A percentile compares a stretch with the other conserved stretches of the same genome.
phyloP scores from a whole-genome alignment of 92 coral and sea anemone species.

The Epizoanthus ramosus region DNA sequence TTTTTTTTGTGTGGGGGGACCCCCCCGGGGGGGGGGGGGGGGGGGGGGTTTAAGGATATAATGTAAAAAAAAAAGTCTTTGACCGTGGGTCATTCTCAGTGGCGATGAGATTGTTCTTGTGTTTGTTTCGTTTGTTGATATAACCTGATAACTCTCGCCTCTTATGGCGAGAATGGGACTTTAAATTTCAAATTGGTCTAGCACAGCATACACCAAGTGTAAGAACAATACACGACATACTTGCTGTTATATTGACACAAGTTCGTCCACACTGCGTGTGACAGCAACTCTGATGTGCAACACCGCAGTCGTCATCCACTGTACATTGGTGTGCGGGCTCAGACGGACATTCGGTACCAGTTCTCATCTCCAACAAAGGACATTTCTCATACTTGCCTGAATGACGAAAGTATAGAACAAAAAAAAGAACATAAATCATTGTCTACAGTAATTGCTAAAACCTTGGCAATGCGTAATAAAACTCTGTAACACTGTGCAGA shows the following conservation, averaged over 20 bases:
- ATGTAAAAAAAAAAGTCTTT: too few species aligned
- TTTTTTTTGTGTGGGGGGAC: too few species aligned
- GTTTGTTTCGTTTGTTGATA: too few species aligned
- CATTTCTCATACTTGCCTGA: conserved; percentile 23
- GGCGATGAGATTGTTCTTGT: too few species aligned
- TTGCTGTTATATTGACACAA: conserved; percentile 56
- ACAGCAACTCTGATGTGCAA: conserved; percentile 60
- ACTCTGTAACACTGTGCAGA: too few species aligned
- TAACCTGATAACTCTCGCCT: too few species aligned
- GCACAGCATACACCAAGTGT: not conserved
- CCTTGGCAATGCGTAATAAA: too few species aligned
- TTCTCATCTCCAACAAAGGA: not conserved
- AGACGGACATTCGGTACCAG: conserved; percentile 45
- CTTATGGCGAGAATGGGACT: not conserved
- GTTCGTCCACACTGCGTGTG: conserved; percentile 60
- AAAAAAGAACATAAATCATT: too few species aligned
- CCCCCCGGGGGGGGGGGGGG: too few species aligned
- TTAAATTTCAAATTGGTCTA: not conserved
- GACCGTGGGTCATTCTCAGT: too few species aligned
- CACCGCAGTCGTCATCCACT: conserved; percentile 71
- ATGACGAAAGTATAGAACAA: not conserved
- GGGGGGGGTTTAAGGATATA: too few species aligned
- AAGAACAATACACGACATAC: conserved; percentile 35
- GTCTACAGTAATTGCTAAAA: too few species aligned
- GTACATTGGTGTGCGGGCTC: conserved; percentile 59